Evolutionary conservation across 1,140 invertebrate genomes (phyloP).

Genomic region (Halictus rubicundus): DNA sequence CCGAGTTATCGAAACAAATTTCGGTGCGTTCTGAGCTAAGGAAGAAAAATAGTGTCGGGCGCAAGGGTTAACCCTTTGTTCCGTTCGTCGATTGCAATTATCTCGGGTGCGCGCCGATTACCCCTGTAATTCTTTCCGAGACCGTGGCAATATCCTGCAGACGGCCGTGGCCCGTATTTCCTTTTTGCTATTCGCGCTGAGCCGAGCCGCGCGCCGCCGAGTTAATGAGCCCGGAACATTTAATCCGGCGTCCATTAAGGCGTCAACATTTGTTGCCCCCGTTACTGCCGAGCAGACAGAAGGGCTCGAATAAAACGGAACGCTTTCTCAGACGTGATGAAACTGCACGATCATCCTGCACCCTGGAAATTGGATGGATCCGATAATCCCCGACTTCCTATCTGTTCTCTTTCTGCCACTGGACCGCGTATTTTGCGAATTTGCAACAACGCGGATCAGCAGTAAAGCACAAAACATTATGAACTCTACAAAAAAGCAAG

Average conservation of each 20-base stretch:
- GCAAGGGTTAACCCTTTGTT: slow-evolving; percentile 38
- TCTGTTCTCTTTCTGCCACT: too few species aligned
- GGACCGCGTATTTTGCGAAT: too few species aligned
- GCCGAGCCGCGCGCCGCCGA: slow-evolving; percentile 6
- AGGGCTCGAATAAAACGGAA: not conserved
- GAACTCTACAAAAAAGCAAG: too few species aligned
- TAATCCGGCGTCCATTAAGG: slow-evolving; percentile 41
- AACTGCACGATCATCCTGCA: not conserved
- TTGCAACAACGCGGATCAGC: too few species aligned
- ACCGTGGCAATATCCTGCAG: slow-evolving; percentile 19
- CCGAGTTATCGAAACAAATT: slow-evolving; percentile 30
- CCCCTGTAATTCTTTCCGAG: slow-evolving; percentile 43
- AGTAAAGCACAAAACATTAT: too few species aligned
- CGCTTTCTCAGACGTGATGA: too few species aligned
- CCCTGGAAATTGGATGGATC: too few species aligned
- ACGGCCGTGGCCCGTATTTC: not conserved
- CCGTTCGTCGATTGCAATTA: slow-evolving; percentile 47
- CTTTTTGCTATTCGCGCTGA: slow-evolving; percentile 1
- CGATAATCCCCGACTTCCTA: too few species aligned
- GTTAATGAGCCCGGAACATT: slow-evolving; percentile 43
- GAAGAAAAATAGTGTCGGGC: not conserved
- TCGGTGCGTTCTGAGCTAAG: not conserved
- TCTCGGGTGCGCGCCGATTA: slow-evolving; percentile 30
- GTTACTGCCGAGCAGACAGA: not conserved
- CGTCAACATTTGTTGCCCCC: slow-evolving; percentile 36